Evolutionary conservation across 1,140 invertebrate genomes (phyloP).

Genomic region (Polyergus mexicanus): DNA sequence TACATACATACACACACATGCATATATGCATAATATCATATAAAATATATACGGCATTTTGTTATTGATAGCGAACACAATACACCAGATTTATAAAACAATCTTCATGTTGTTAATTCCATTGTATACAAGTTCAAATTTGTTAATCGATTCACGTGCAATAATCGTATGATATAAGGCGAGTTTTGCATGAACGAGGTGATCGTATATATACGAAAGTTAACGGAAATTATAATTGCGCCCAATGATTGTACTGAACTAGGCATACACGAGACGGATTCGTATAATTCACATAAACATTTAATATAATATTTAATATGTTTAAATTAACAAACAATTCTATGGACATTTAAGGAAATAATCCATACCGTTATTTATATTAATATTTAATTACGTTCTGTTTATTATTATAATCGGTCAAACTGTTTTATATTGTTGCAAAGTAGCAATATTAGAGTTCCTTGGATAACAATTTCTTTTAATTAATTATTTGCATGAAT

Average conservation of each 20-base stretch:
- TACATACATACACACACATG: neutral
- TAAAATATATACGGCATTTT: slow-evolving; percentile 41
- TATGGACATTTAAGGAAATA: slow-evolving; percentile 63
- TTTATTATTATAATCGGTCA: slow-evolving; percentile 25
- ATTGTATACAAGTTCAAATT: slow-evolving; percentile 71
- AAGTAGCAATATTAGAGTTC: slow-evolving; percentile 27
- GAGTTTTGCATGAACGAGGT: slow-evolving; percentile 34
- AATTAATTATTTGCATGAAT: slow-evolving; percentile 45
- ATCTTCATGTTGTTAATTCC: slow-evolving; percentile 68
- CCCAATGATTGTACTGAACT: slow-evolving; percentile 22
- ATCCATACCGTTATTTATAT: slow-evolving; percentile 64
- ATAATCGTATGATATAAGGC: slow-evolving; percentile 68
- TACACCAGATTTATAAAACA: slow-evolving; percentile 67
- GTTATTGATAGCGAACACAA: slow-evolving; percentile 26
- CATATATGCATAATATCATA: slow-evolving; percentile 59
- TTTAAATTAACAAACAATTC: slow-evolving; percentile 24
- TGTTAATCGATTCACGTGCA: slow-evolving; percentile 75
- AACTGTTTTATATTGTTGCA: slow-evolving; percentile 34
- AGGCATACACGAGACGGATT: slow-evolving; percentile 32
- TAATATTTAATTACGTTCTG: slow-evolving; percentile 41
- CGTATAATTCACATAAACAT: slow-evolving; percentile 32
- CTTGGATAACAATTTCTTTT: slow-evolving; percentile 7
- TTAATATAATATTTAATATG: slow-evolving; percentile 30
- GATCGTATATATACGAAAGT: slow-evolving; percentile 19
- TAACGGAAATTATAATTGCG: slow-evolving; percentile 38